A percentile compares a stretch with the other conserved stretches of the same genome.
Evolutionary conservation across 2,797 vertebrate species (phyloP).

Genomic region (Lagorchestes hirsutus): DNA sequence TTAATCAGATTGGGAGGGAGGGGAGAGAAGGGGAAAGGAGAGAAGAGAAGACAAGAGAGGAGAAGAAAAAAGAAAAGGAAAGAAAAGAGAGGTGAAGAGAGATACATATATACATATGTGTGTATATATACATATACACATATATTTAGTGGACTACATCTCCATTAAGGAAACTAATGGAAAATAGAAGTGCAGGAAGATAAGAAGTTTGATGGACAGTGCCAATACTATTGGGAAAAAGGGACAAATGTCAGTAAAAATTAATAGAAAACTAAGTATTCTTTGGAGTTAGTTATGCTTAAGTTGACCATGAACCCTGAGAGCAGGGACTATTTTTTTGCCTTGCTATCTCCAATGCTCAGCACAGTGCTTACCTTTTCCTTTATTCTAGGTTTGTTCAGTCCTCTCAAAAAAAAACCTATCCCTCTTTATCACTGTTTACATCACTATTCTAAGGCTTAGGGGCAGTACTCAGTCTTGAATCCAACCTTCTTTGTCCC

Average conservation of each 20-base stretch:
- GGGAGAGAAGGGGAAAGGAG: neutral
- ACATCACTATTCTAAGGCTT: conserved; percentile 9
- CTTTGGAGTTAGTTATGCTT: neutral
- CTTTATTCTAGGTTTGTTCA: neutral
- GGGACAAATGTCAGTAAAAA: conserved; percentile 4
- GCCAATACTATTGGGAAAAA: neutral
- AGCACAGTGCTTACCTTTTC: neutral
- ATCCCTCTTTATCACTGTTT: conserved; percentile 42
- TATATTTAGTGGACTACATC: neutral
- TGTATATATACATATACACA: neutral
- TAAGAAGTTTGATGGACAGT: neutral
- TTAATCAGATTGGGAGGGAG: neutral
- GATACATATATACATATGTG: neutral
- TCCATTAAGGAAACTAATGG: neutral
- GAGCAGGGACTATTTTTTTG: neutral
- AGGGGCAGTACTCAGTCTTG: conserved; percentile 45
- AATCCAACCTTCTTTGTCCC: conserved; percentile 13
- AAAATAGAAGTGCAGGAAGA: conserved; percentile 20
- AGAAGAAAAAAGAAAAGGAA: accelerated
- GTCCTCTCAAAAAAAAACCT: neutral
- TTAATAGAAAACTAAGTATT: conserved; percentile 10
- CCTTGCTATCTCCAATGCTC: neutral
- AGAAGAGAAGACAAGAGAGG: no score
- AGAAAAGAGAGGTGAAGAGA: no score
- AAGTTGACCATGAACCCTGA: neutral